phyloP scores from a whole-genome alignment of 1,140 invertebrate genomes.

The Zaprionus taronus region DNA sequence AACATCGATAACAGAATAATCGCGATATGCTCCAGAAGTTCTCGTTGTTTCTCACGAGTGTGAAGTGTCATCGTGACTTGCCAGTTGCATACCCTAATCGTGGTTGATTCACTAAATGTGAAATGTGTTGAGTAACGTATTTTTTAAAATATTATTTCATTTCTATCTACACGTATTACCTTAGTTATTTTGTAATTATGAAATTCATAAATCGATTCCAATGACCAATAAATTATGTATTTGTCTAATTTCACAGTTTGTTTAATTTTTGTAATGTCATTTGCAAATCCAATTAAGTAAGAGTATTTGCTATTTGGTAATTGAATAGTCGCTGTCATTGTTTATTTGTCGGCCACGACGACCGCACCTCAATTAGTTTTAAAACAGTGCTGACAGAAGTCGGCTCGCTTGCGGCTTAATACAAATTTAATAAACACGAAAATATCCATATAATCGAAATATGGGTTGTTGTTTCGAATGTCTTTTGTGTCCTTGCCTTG shows the following conservation, averaged over 20 bases:
- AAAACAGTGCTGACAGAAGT: not conserved
- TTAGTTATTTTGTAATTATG: not conserved
- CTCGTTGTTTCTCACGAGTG: constrained; percentile 1
- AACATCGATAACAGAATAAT: constrained; percentile 10
- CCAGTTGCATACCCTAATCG: not conserved
- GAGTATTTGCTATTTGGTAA: not conserved
- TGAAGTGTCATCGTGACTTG: constrained; percentile 28
- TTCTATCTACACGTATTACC: not conserved
- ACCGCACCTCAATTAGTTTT: not conserved
- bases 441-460: not conserved
- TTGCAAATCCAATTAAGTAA: not conserved
- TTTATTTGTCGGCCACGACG: not conserved
- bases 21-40: not conserved
- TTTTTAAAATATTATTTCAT: not conserved
- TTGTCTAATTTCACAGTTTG: not conserved
- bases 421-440: not conserved
- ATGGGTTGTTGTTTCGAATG: constrained; percentile 16
- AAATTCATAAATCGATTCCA: not conserved
- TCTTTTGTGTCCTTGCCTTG: constrained; percentile 1
- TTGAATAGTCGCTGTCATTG: not conserved
- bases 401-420: not conserved
- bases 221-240: not conserved
- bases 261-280: not conserved
- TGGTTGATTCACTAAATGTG: not conserved
- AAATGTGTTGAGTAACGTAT: not conserved